Evolutionary conservation across 2,797 vertebrate genomes (phyloP).

Genomic region (Euphonia xanthogaster): DNA sequence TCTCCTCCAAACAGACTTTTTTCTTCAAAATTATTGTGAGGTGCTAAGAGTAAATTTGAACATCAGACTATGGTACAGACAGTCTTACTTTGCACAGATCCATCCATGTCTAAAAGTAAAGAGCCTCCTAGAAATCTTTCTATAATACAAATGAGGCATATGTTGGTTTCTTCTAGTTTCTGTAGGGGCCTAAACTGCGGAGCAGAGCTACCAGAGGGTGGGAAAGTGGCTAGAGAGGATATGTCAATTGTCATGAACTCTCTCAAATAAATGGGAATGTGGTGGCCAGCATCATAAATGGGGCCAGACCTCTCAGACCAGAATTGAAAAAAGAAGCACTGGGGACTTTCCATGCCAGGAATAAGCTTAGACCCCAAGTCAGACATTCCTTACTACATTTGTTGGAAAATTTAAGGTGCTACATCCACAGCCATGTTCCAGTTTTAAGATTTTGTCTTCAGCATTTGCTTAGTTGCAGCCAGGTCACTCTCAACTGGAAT

Average conservation of each 20-base stretch:
- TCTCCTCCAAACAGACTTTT: neutral
- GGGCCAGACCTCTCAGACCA: neutral
- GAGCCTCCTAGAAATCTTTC: neutral
- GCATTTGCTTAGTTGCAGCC: neutral
- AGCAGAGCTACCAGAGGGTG: neutral
- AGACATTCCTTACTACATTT: neutral
- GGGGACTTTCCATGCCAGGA: neutral
- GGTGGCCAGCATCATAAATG: neutral
- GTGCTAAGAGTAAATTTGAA: neutral
- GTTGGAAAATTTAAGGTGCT: neutral
- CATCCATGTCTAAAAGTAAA: neutral
- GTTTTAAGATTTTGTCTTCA: neutral
- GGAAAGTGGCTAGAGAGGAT: neutral
- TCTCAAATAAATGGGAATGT: neutral
- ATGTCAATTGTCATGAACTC: neutral
- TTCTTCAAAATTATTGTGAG: neutral
- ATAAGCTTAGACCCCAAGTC: neutral
- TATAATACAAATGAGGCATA: neutral
- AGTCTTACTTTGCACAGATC: neutral
- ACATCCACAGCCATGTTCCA: neutral
- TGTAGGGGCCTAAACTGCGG: neutral
- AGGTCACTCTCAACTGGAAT: neutral
- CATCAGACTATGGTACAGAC: rapidly evolving
- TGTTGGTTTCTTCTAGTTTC: neutral
- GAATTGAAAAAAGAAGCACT: neutral